Conservation (phyloP, 2,797 vertebrate species). For the Muraenolepis orangiensis region DNA sequence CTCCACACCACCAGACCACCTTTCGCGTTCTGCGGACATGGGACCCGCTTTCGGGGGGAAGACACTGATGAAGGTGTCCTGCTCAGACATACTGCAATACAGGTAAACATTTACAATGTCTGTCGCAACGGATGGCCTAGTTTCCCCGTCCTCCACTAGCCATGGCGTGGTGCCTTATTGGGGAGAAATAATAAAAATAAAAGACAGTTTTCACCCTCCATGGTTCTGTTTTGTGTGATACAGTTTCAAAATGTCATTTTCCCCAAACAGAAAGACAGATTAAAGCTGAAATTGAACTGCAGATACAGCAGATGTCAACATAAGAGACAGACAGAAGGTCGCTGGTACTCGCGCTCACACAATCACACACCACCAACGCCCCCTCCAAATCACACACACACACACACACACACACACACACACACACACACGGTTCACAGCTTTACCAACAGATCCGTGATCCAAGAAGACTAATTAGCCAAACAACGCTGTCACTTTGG, state of each 20-base stretch:
- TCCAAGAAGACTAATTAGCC: constrained; percentile 47
- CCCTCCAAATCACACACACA: constrained; percentile 16
- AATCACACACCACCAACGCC: neutral
- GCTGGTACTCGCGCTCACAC: neutral
- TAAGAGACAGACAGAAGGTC: neutral
- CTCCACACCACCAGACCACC: constrained; percentile 52
- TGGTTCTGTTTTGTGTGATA: neutral
- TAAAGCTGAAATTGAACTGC: neutral
- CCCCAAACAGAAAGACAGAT: neutral
- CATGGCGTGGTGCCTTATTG: no score
- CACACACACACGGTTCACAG: constrained; percentile 54
- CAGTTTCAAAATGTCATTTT: neutral
- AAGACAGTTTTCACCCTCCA: neutral
- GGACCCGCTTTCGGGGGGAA: neutral
- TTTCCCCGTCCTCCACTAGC: no score
- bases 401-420: constrained; percentile 22
- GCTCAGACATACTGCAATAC: neutral
- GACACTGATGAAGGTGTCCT: no score
- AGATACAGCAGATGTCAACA: neutral
- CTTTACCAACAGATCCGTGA: constrained; percentile 48
- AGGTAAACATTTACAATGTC: neutral
- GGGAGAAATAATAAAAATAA: neutral
- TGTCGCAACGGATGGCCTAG: no score
- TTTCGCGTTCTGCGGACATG: constrained; percentile 36
- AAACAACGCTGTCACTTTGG: constrained; percentile 37